phyloP scores from a whole-genome alignment of 2,113 vertebrate genomes.

The Gadus chalcogrammus region DNA sequence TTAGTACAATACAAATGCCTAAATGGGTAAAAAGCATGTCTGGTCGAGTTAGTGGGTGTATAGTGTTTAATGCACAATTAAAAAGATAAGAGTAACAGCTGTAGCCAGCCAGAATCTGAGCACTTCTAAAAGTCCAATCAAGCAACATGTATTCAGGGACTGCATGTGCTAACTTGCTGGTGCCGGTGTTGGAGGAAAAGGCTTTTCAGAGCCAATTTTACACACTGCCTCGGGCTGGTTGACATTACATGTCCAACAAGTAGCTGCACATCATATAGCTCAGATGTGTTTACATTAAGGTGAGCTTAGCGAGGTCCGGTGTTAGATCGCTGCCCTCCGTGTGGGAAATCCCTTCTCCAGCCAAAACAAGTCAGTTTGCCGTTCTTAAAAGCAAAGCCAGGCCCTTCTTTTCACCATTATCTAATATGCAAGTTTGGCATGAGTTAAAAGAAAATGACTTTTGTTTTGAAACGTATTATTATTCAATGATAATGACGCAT shows the following conservation, averaged over 20 bases:
- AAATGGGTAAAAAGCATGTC: constrained; percentile 5
- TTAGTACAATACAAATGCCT: too few species aligned
- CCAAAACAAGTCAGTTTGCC: too few species aligned
- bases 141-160: constrained; percentile 8
- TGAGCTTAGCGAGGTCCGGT: background rate
- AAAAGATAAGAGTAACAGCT: constrained; percentile 39
- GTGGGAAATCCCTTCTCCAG: too few species aligned
- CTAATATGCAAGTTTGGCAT: too few species aligned
- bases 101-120: constrained; percentile 23
- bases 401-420: too few species aligned
- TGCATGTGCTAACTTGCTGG: constrained; percentile 50
- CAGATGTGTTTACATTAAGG: background rate
- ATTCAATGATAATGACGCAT: too few species aligned
- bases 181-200: constrained; percentile 12
- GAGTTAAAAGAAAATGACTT: too few species aligned
- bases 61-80: constrained; percentile 11
- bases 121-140: constrained; percentile 21
- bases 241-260: constrained; percentile 56
- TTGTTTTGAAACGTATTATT: too few species aligned
- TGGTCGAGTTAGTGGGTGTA: too few species aligned
- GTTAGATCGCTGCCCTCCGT: too few species aligned
- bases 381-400: too few species aligned
- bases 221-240: constrained; percentile 53
- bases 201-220: constrained; percentile 52
- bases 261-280: constrained; percentile 57